These are phyloP conservation scores for Cavia aperea DNA, from an alignment of 2,113 vertebrate genomes.

Conservation along the genomic window DNA sequence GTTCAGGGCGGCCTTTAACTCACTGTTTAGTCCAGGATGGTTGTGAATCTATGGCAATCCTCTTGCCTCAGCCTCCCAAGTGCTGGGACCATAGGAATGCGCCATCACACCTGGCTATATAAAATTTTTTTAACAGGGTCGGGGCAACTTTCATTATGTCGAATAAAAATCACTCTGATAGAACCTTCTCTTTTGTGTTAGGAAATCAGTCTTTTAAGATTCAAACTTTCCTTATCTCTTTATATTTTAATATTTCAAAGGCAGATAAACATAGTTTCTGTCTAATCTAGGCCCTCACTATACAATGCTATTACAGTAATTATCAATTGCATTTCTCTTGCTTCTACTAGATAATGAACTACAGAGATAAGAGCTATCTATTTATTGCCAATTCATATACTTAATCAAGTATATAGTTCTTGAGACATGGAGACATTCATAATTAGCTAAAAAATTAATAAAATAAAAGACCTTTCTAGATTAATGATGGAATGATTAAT, in stretches of 20 bases:
- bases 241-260: slow-evolving; percentile 40
- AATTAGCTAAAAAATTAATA: slow-evolving; percentile 5
- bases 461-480: neutral
- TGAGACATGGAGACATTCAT: neutral
- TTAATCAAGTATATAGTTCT: neutral
- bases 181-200: neutral
- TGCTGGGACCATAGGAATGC: neutral
- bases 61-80: neutral
- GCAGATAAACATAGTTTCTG: neutral
- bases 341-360: neutral
- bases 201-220: slow-evolving; percentile 31
- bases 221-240: neutral
- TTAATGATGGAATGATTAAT: slow-evolving; percentile 3
- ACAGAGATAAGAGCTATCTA: neutral
- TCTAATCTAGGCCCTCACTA: neutral
- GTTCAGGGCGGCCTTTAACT: neutral
- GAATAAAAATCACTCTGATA: neutral
- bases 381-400: neutral
- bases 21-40: neutral
- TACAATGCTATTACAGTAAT: neutral
- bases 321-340: neutral
- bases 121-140: neutral
- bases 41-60: neutral
- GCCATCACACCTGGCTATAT: neutral
- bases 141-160: neutral